Base-by-base conservation (phyloP, 2,113 vertebrate species). In the Atherinomorus stipes region DNA sequence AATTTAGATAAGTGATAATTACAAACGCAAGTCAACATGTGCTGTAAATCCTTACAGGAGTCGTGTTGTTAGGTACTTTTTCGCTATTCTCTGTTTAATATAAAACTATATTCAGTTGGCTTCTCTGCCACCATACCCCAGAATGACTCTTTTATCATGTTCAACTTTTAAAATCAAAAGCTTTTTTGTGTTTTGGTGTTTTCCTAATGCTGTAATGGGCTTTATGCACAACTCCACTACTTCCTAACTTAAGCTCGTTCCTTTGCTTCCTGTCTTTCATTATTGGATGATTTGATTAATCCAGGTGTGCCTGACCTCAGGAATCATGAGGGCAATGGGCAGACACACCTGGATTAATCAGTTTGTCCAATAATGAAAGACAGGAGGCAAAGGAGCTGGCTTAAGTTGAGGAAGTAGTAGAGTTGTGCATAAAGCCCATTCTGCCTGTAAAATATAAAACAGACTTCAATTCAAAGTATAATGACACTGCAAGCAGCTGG, bases 31-130 rank as follows among this genome's bases (percentile, higher is more conserved):
- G 4, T 44, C 63, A 64, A 15, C 54, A 34, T 76, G 66, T 40
- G 40, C 83, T 71, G 74, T 61, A 86, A 85, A 89, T 89, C 75
- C 84, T 77, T 54, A 40, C 81, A 56, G 61, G 81, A 80, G 40
- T 76, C 58, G 18, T 77, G 70, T 88, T 74, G 56, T 44, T 57
- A 59, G 74, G 59, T 84, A 64, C 85, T 80, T 76, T 61, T 74
- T 18, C 15, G 60, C n/a, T 47, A 0, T 44, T 31, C 62, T 66
- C 44, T 1, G 16, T 26, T 71, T 47, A 69, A 64, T 70, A 34
- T 16, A 10, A 54, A 10, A 42, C n/a, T 38, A 52, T 45, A 47
- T 70, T 60, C 64, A 31, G 49, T 74, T 37, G 56, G 34, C 4
- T 23, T 25, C 65, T 54, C 57, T 50, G 22, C 49, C 54, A 69